Percentiles rank a stretch among this genome's conserved stretches.
Conservation (phyloP, 1,140 invertebrate species). For the Penaeus japonicus region DNA sequence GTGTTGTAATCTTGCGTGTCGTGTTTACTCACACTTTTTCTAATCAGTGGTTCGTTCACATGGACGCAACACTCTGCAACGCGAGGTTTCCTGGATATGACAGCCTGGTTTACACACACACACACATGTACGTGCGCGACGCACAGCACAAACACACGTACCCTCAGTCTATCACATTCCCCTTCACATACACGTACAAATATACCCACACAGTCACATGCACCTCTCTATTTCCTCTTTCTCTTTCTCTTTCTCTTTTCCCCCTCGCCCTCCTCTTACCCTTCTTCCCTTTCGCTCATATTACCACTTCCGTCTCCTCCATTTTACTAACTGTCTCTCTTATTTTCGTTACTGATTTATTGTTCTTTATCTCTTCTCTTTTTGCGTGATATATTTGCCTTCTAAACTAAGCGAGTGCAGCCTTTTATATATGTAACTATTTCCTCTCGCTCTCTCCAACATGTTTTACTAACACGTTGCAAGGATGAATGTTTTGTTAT, state of each 20-base stretch:
- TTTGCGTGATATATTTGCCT: no score
- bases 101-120: conserved; percentile 7
- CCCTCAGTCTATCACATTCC: no score
- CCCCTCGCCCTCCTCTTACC: not conserved
- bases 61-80: not conserved
- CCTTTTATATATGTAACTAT: no score
- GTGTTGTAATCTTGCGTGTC: no score
- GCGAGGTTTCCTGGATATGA: no score
- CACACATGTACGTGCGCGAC: no score
- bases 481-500: no score
- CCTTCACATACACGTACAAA: conserved; percentile 20
- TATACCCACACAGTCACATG: conserved; percentile 2
- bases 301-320: not conserved
- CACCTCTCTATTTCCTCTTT: not conserved
- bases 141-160: not conserved
- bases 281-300: not conserved
- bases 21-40: no score
- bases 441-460: no score
- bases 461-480: no score
- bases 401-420: no score
- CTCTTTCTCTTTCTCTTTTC: not conserved
- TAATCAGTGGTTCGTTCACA: no score
- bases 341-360: not conserved
- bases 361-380: not conserved
- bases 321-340: not conserved